Evolutionary conservation across 2,888 invertebrate species (phyloP), one percentile per base, ranked within the genome.

Genomic region (Herminia tarsipennalis): DNA sequence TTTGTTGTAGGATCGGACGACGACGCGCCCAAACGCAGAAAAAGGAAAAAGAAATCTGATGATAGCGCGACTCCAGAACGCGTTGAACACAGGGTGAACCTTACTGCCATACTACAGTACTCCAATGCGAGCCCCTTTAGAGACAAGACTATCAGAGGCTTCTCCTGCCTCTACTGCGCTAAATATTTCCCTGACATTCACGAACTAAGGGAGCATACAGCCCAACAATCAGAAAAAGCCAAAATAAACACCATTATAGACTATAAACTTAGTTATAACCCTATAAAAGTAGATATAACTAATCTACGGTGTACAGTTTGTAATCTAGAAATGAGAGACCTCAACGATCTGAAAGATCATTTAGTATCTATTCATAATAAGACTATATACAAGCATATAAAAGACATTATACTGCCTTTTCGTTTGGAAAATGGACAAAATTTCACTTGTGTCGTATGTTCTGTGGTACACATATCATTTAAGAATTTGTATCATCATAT

Each of bases 1-100:
- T 88, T 88, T 89, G 89, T 90, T 90, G 78, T 90, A 90, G 90
- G 88, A 83, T 81, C 81, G 78, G 82, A 77, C 66, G 78, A 72
- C 70, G 84, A 65, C 73, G 70, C 70, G 73, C 76, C 77, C 72
- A 87, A 86, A 74, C 76, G 78, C 77, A 86, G 75, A 72, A 86
- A 78, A 83, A 83, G 75, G 82, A 85, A 82, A 86, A 84, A 83
- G 78, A 87, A 81, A 76, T 73, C 79, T 6, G 83, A 83, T 53
- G 79, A 73, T 45, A 88, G 88, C 76, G 90, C 90, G 2, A 91
- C 90, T 5, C 91, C 91, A 3, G 90, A 91, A 63, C 83, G 91
- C 53, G 81, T 84, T 40, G 88, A 91, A 62, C 91, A 91, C 81
- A 89, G 91, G 53, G 87, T 90, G 49, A 91, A 91, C 73, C 71